Percentiles rank a stretch among this genome's conserved stretches.
phyloP scores from a whole-genome alignment of 2,888 invertebrate genomes.

The Himalopsyche japonica region DNA sequence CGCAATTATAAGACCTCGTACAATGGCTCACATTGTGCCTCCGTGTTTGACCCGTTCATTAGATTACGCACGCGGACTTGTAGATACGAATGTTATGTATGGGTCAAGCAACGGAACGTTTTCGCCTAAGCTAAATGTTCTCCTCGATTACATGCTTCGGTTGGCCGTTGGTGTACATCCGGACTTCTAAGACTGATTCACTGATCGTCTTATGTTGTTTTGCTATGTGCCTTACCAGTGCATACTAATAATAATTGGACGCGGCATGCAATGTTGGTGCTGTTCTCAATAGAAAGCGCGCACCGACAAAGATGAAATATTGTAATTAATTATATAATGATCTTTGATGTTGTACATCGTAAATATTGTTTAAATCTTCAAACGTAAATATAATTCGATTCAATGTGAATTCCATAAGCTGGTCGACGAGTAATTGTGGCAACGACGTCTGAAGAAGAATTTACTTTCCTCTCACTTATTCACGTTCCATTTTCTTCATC shows the following conservation, averaged over 20 bases:
- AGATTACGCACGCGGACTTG: constrained; percentile 14
- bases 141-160: neutral
- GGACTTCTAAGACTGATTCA: neutral
- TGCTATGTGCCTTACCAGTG: neutral
- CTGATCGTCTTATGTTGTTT: neutral
- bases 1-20: constrained; percentile 18
- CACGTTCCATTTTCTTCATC: too few relatives aligned
- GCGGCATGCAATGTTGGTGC: neutral
- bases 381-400: too few relatives aligned
- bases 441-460: too few relatives aligned
- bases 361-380: too few relatives aligned
- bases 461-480: too few relatives aligned
- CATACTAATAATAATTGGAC: neutral
- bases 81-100: constrained; percentile 4
- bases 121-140: constrained; percentile 10
- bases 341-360: too few relatives aligned
- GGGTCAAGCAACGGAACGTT: constrained; percentile 30
- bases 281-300: neutral
- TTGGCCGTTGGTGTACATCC: neutral
- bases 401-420: too few relatives aligned
- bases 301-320: too few relatives aligned
- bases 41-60: constrained; percentile 18
- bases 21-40: constrained; percentile 15
- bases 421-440: too few relatives aligned
- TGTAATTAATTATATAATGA: too few relatives aligned